Conservation (phyloP, 2,888 invertebrate genomes). For the Heliconius erato region DNA sequence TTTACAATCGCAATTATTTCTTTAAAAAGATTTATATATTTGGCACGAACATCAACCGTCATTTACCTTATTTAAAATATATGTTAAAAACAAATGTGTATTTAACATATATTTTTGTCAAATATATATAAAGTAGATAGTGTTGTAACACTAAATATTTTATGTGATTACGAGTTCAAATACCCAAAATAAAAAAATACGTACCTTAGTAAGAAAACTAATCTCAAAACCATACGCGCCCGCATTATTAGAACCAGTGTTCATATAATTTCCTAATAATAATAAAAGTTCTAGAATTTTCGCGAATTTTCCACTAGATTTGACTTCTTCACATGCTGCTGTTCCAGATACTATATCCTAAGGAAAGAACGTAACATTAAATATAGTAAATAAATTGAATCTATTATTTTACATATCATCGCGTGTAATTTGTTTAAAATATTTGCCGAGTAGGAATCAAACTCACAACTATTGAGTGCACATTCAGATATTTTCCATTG, state of each 20-base stretch:
- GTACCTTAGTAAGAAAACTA: constrained; percentile 96
- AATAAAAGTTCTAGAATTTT: constrained; percentile 95
- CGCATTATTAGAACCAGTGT: constrained; percentile 96
- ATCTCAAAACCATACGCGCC: constrained; percentile 99
- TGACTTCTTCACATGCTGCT: constrained; percentile 97
- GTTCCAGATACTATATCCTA: constrained; percentile 97
- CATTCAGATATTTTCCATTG: no score
- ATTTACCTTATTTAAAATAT: no score
- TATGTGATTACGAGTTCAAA: neutral
- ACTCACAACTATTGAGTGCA: no score
- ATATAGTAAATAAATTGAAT: neutral
- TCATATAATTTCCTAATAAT: constrained; percentile 98
- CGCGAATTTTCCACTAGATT: constrained; percentile 94
- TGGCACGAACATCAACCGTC: no score
- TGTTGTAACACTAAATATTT: no score
- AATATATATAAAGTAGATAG: no score
- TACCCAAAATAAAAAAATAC: constrained; percentile 44
- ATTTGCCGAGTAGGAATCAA: no score
- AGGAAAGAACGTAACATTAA: constrained; percentile 28
- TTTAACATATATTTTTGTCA: no score
- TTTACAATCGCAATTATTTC: no score
- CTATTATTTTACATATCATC: neutral
- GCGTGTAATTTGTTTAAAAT: no score
- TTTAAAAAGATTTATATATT: no score
- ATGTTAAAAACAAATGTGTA: no score